These are phyloP conservation scores for Boloria euphrosyne DNA, from an alignment of 2,888 invertebrate species.

Conservation along the genomic window DNA sequence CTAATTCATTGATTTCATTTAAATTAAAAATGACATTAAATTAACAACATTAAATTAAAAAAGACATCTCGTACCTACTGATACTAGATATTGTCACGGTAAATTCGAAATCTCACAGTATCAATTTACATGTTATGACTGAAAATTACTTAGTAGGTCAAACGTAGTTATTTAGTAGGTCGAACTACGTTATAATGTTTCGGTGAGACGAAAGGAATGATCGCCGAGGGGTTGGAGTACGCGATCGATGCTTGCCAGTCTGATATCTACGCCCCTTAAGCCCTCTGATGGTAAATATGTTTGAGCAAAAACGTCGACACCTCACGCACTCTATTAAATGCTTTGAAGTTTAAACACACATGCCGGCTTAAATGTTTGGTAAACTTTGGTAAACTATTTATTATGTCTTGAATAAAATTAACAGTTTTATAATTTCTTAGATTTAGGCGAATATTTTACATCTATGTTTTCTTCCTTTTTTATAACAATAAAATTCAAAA, in stretches of 20 bases:
- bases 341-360: background rate
- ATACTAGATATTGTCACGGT: no score
- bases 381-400: no score
- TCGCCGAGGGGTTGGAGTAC: slow-evolving; percentile 13
- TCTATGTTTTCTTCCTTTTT: no score
- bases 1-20: no score
- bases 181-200: slow-evolving; percentile 7
- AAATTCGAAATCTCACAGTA: no score
- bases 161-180: slow-evolving; percentile 5
- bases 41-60: no score
- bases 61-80: no score
- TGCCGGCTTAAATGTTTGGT: background rate
- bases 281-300: slow-evolving; percentile 3
- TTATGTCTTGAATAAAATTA: no score
- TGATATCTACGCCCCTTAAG: background rate
- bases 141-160: slow-evolving; percentile 9
- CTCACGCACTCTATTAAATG: background rate
- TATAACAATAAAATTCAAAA: no score
- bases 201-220: slow-evolving; percentile 12
- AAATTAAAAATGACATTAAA: no score
- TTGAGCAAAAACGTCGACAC: background rate
- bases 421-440: no score
- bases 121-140: background rate
- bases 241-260: slow-evolving; percentile 12
- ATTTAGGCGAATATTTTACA: no score